Evolutionary conservation across 2,888 invertebrate species (phyloP).

Genomic region (Seira musarum): DNA sequence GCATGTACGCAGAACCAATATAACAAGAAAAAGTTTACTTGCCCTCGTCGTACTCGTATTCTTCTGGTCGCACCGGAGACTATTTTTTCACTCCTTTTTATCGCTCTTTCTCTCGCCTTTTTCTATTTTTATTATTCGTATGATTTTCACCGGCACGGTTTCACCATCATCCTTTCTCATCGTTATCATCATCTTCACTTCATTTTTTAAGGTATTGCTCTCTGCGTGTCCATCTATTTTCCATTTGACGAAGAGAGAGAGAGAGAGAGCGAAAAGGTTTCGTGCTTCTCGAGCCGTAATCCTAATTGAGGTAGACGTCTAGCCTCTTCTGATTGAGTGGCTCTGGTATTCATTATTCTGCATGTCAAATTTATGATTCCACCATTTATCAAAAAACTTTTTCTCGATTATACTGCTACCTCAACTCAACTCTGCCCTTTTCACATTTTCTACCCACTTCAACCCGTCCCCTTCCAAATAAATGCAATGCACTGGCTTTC

Average conservation of each 20-base stretch:
- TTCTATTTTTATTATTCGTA: background rate
- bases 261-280: background rate
- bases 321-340: constrained; percentile 52
- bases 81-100: background rate
- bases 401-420: constrained; percentile 14
- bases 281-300: constrained; percentile 39
- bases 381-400: constrained; percentile 50
- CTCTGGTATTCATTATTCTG: constrained; percentile 53
- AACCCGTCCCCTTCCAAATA: background rate
- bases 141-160: background rate
- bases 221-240: constrained; percentile 24
- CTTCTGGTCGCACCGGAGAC: background rate
- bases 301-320: constrained; percentile 56
- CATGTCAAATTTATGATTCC: constrained; percentile 54
- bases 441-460: constrained; percentile 35
- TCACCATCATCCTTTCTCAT: too few species aligned
- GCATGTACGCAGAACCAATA: too few species aligned
- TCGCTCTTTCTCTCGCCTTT: background rate
- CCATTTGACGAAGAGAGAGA: too few species aligned
- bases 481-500: too few species aligned
- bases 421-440: constrained; percentile 28
- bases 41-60: background rate
- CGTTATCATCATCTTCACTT: too few species aligned
- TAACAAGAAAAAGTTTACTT: too few species aligned
- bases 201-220: background rate